Base-by-base conservation (phyloP, 2,888 invertebrate genomes). In the Thereva nobilitata region DNA sequence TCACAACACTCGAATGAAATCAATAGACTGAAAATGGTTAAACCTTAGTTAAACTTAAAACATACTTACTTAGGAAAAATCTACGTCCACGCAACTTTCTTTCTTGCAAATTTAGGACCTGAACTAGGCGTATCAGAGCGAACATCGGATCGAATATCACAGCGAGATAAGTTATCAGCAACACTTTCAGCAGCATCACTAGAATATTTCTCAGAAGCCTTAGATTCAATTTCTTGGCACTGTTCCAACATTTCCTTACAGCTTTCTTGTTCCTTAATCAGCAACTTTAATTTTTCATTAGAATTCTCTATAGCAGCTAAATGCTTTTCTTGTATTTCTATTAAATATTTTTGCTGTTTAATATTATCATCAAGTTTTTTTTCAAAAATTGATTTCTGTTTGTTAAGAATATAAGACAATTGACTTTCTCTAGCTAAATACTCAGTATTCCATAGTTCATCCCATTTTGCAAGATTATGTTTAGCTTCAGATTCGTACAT, bases 401-500 rank as follows among this genome's bases (percentile, higher is more conserved):
- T 72, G 3, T 77, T 75, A 34, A 85, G 70, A 8, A 84, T 76
- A 41, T 81, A 75, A 57, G 76, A 75, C 1, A 85, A 70, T 42
- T 83, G 76, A 1, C 72, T 71, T 65, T 78, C 76, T 7, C 85
- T 77, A 8, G 79, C 74, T 42, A 74, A 42, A 67, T 81, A 79
- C 71, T 85, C 81, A 7, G 76, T 74, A 4, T 76, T 75, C 85
- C 85, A 85, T 1, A 75, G 72, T 7, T 80, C 78, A 56, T 81
- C 78, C 71, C 82, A 83, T 53, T 79, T 78, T 35, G 82, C 77
- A 63, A 82, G 78, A 56, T 79, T 76, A 1, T 73, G 71, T 70
- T 82, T 83, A 0, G 83, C 84, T 74, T 85, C 85, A 0, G 85
- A 85, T 72, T 85, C 85, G 70, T 85, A 85, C 75, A 84, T 77